Conservation (phyloP, 2,113 vertebrate genomes). For the Mesocricetus auratus region DNA sequence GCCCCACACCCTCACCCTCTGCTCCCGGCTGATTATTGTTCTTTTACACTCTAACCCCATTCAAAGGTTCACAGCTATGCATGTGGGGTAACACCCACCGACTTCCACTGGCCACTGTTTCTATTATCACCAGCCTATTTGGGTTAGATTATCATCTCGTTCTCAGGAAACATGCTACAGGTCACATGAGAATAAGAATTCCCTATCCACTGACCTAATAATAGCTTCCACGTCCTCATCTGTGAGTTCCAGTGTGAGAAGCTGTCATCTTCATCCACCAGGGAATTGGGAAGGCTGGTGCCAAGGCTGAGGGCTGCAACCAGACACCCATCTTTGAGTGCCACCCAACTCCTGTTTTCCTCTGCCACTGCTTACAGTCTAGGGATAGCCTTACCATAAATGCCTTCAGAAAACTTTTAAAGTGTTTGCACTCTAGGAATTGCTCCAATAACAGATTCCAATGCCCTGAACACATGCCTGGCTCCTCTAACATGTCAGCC, state of each 20-base stretch:
- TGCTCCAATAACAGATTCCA: not conserved
- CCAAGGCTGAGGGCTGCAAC: not conserved
- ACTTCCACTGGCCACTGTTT: not conserved
- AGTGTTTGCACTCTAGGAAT: not conserved
- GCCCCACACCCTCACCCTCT: not conserved
- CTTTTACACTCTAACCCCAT: not conserved
- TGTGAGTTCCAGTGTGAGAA: not conserved
- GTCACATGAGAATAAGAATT: not conserved
- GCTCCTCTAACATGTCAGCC: not conserved
- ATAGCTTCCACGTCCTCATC: not conserved
- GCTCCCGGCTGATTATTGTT: not conserved
- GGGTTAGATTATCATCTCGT: not conserved
- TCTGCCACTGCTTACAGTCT: not conserved
- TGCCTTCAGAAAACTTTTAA: constrained; percentile 14
- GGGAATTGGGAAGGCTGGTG: not conserved
- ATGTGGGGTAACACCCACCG: not conserved
- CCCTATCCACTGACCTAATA: not conserved
- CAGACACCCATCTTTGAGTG: constrained; percentile 3
- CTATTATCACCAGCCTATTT: not conserved
- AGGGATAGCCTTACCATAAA: not conserved
- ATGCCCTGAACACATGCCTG: not conserved
- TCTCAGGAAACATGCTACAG: not conserved
- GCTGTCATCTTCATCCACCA: not conserved
- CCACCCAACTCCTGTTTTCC: not conserved
- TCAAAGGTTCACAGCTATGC: not conserved